Conservation (phyloP, 2,888 invertebrate genomes). For the Erannis defoliaria region DNA sequence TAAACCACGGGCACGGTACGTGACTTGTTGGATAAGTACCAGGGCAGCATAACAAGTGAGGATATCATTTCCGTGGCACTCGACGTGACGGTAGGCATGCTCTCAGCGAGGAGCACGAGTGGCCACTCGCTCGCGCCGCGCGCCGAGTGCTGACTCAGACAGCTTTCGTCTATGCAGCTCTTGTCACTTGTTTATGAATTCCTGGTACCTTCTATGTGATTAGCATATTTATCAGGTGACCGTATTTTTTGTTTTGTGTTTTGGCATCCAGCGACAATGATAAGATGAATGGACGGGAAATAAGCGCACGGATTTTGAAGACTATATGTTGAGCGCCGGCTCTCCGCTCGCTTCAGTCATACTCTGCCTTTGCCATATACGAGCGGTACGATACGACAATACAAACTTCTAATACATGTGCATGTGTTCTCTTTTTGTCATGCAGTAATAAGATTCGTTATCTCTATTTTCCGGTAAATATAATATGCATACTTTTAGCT, state of each 20-base stretch:
- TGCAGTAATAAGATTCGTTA: too few species aligned
- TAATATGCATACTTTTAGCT: too few species aligned
- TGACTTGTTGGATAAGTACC: conserved; percentile 42
- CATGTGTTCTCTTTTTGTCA: too few species aligned
- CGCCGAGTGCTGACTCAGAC: conserved; percentile 43
- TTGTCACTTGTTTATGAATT: conserved; percentile 37
- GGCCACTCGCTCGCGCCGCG: conserved; percentile 36
- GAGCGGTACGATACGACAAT: too few species aligned
- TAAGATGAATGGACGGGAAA: too few species aligned
- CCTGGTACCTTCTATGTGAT: conserved; percentile 32
- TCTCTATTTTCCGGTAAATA: too few species aligned
- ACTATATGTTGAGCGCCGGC: too few species aligned
- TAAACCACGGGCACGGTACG: background rate
- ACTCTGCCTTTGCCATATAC: too few species aligned
- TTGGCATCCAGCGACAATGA: too few species aligned
- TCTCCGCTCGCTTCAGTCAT: too few species aligned
- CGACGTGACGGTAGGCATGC: conserved; percentile 12
- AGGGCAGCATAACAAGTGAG: conserved; percentile 53
- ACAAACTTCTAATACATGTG: too few species aligned
- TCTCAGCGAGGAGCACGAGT: conserved; percentile 29
- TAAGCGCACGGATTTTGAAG: too few species aligned
- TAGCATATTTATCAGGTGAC: background rate
- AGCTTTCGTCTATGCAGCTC: conserved; percentile 34
- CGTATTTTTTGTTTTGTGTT: background rate
- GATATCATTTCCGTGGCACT: conserved; percentile 53